Evolutionary conservation across 2,888 invertebrate species (phyloP), one percentile per base, ranked within the genome.

Genomic region (Thyatira batis): DNA sequence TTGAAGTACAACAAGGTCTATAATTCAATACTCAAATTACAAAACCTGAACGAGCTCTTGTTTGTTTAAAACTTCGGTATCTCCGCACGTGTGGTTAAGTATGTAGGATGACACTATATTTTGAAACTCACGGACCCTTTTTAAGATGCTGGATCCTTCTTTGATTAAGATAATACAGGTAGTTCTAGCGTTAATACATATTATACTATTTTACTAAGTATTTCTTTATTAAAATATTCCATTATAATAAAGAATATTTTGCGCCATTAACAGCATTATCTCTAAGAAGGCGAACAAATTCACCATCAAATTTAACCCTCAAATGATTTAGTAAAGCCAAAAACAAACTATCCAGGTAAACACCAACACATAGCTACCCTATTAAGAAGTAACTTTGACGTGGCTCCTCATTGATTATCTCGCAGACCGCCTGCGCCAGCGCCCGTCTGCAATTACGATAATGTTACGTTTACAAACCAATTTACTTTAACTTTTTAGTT

Each of bases 381-480:
- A 39, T 17, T 39, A 39, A 17, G 39, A 17, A 39, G 39, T 39
- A 8, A 39, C 1, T 17, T 17, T 39, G 39, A 5, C 20, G 20
- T 45, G n/a, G 25, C 21, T 27, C 8, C 44, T 33, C 21, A 30
- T 39, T 39, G 13, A 65, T 63, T 62, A 64, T 53, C 50, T 53
- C 55, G 23, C 53, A 55, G 63, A 61, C 70, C 61, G 63, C 66
- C 62, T 58, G n/a, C n/a, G n/a, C n/a, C n/a, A n/a, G n/a, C n/a
- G n/a, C 63, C 53, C 51, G 67, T 57, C 73, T 63, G 54, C 69
- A 82, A 87, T 87, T 85, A 87, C 79, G 77, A 73, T 80, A 81
- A 82, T 82, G 73, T 74, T 73, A 78, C 73, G 78, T 79, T 84
- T 76, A 81, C 84, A 67, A 76, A 80, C 75, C 81, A 84, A 85